Percentiles rank a stretch among this genome's conserved stretches.
Conservation (phyloP, 2,113 vertebrate genomes). For the Gavialis gangeticus region DNA sequence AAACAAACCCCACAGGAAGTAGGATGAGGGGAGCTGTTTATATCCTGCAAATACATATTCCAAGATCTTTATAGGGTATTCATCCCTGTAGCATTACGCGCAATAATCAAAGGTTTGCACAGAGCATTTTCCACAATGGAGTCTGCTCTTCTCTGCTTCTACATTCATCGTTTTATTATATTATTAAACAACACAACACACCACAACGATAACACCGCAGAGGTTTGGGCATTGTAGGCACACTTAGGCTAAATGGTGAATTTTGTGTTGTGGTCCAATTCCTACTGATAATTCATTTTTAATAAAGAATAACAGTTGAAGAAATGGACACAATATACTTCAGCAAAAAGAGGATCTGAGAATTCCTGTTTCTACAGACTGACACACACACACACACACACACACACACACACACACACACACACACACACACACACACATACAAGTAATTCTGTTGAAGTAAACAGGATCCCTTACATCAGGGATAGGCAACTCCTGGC, state of each 20-base stretch:
- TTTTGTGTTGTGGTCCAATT: background rate
- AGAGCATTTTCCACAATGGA: background rate
- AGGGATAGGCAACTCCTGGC: too few species aligned
- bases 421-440: conserved; percentile 66
- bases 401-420: conserved; percentile 62
- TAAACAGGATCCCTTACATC: conserved; percentile 62
- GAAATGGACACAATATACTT: background rate
- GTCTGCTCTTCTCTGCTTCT: background rate
- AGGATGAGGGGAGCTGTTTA: background rate
- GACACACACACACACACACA: conserved; percentile 64
- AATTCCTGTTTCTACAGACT: conserved; percentile 67
- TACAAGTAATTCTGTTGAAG: conserved; percentile 68
- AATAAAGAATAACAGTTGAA: conserved; percentile 40
- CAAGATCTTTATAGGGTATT: background rate
- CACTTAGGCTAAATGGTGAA: background rate
- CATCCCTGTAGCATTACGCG: background rate
- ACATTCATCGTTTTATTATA: conserved; percentile 11
- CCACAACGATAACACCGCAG: background rate
- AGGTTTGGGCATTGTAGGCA: conserved; percentile 28
- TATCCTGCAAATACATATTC: background rate
- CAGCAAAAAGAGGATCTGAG: conserved; percentile 68
- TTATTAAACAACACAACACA: too few species aligned
- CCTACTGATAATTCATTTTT: background rate
- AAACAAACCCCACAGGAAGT: background rate
- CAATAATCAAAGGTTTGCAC: background rate